A percentile compares a stretch with the other conserved stretches of the same genome.
These are phyloP conservation scores for Rhadinocentrus ornatus DNA, from an alignment of 2,797 vertebrate genomes.

Conservation along the genomic window DNA sequence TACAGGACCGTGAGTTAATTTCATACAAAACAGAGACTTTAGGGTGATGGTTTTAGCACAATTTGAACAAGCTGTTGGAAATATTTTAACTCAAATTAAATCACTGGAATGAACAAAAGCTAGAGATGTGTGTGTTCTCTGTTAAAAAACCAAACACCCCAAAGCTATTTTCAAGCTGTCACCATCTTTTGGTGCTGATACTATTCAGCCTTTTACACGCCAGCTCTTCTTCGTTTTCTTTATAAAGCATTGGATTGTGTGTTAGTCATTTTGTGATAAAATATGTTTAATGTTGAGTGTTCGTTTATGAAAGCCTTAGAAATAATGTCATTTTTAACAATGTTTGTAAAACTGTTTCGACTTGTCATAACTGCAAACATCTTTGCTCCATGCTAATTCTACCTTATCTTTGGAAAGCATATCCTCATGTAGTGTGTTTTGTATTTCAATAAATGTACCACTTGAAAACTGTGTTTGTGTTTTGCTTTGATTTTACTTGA, in stretches of 20 bases:
- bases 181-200: constrained; percentile 54
- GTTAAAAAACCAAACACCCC: constrained; percentile 44
- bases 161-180: constrained; percentile 63
- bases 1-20: background rate
- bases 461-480: constrained; percentile 63
- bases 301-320: constrained; percentile 31
- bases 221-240: constrained; percentile 29
- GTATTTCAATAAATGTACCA: constrained; percentile 81
- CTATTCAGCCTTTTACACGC: constrained; percentile 43
- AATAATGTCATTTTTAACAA: constrained; percentile 25
- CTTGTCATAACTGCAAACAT: constrained; percentile 45
- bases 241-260: constrained; percentile 29
- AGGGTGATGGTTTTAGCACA: constrained; percentile 13
- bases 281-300: constrained; percentile 25
- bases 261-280: constrained; percentile 41
- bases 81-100: constrained; percentile 33
- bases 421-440: constrained; percentile 80
- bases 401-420: constrained; percentile 85
- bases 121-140: constrained; percentile 17
- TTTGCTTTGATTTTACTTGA: constrained; percentile 52
- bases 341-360: constrained; percentile 47
- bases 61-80: constrained; percentile 33
- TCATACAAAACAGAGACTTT: background rate
- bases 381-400: constrained; percentile 69
- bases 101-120: constrained; percentile 22